A percentile compares a stretch with the other conserved stretches of the same genome.
Evolutionary conservation across 2,888 invertebrate genomes (phyloP).

Genomic region (Isoperla grammatica): DNA sequence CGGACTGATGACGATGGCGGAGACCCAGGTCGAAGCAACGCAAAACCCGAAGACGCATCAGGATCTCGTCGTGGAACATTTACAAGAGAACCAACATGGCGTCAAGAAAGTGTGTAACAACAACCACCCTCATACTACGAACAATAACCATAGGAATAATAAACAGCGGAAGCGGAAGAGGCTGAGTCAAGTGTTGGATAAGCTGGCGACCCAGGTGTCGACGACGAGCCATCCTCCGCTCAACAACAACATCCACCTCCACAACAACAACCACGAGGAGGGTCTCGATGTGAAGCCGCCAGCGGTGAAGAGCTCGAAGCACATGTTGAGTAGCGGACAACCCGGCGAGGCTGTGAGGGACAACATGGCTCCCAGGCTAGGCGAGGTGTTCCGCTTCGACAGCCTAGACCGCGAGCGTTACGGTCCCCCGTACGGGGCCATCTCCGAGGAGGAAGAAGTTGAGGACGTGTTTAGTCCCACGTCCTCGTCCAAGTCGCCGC

Average conservation of each 20-base stretch:
- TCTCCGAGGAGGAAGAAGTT: conserved; percentile 48
- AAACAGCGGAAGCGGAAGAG: conserved; percentile 71
- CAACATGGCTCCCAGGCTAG: conserved; percentile 33
- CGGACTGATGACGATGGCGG: conserved; percentile 69
- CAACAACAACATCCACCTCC: conserved; percentile 47
- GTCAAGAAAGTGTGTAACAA: conserved; percentile 45
- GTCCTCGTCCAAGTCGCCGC: conserved; percentile 51
- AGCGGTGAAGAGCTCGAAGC: conserved; percentile 39
- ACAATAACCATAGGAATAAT: conserved; percentile 49
- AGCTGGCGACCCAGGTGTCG: conserved; percentile 50
- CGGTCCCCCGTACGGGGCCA: conserved; percentile 33
- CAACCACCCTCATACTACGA: conserved; percentile 55
- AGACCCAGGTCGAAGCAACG: conserved; percentile 58
- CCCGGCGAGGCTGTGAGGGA: conserved; percentile 18
- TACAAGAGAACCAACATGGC: conserved; percentile 16
- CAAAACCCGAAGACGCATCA: conserved; percentile 29
- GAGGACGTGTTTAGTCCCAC: conserved; percentile 56
- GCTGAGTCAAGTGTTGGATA: conserved; percentile 73
- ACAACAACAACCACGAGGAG: conserved; percentile 43
- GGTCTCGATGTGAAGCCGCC: conserved; percentile 18
- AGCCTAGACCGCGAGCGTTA: conserved; percentile 41
- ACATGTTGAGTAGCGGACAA: conserved; percentile 36
- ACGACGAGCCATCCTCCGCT: conserved; percentile 37
- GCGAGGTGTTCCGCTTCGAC: conserved; percentile 52
- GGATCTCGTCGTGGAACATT: conserved; percentile 13